phyloP scores from a whole-genome alignment of 1,140 invertebrate species.

The Drosophila trapezifrons region DNA sequence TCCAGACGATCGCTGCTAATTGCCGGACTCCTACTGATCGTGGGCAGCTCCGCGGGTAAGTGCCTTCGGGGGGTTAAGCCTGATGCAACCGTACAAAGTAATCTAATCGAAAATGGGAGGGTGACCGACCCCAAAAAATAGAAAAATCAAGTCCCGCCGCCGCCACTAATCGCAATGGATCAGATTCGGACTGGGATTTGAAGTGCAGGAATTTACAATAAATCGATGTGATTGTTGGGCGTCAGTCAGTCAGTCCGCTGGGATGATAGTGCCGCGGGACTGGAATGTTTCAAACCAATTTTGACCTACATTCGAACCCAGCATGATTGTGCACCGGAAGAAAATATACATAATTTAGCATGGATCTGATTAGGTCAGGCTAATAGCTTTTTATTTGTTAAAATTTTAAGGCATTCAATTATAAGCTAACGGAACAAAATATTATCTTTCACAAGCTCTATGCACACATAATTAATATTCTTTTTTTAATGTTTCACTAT shows the following conservation, averaged over 20 bases:
- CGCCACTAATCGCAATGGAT: constrained; percentile 56
- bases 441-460: too few species aligned
- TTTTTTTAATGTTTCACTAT: not conserved
- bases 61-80: constrained; percentile 41
- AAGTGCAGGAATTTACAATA: constrained; percentile 52
- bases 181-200: constrained; percentile 63
- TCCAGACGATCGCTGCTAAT: constrained; percentile 38
- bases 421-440: too few species aligned
- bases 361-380: not conserved
- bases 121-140: constrained; percentile 38
- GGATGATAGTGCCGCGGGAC: constrained; percentile 26
- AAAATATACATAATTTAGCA: constrained; percentile 1
- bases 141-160: constrained; percentile 5
- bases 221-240: constrained; percentile 71
- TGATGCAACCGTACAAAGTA: constrained; percentile 40
- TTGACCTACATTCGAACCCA: constrained; percentile 68
- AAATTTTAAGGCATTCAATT: not conserved
- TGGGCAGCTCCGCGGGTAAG: constrained; percentile 58
- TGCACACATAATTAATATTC: too few species aligned
- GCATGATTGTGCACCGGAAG: constrained; percentile 7
- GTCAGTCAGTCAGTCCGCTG: constrained; percentile 19
- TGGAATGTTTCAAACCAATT: constrained; percentile 38
- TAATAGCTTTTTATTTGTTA: not conserved
- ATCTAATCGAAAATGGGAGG: constrained; percentile 61
- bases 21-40: constrained; percentile 42